Evolutionary conservation across 2,113 vertebrate species (phyloP).

Genomic region (Osmerus eperlanus): DNA sequence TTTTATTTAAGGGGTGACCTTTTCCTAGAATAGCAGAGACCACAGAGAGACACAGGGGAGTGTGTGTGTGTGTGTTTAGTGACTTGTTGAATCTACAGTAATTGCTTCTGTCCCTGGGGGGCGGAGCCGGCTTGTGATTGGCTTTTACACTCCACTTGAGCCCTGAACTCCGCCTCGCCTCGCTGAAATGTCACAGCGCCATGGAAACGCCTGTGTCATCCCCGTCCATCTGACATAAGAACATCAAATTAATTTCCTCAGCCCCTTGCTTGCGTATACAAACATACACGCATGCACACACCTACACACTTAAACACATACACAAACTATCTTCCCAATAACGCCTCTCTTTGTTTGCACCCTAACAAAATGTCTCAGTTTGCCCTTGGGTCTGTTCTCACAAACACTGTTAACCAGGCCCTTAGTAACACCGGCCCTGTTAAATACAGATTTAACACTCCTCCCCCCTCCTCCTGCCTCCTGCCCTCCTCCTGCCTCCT

Average conservation of each 20-base stretch:
- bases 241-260: conserved; percentile 27
- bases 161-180: conserved; percentile 11
- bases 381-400: conserved; percentile 33
- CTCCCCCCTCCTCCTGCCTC: not conserved
- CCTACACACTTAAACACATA: not conserved
- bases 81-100: conserved; percentile 31
- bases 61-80: conserved; percentile 12
- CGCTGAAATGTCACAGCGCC: conserved; percentile 42
- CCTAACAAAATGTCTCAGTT: conserved; percentile 34
- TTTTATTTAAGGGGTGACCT: conserved; percentile 43
- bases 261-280: not conserved
- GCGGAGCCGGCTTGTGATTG: conserved; percentile 35
- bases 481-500: no score
- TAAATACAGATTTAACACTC: conserved; percentile 25
- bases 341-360: conserved; percentile 19
- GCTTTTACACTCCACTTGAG: conserved; percentile 48
- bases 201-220: conserved; percentile 28
- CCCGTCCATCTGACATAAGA: conserved; percentile 25
- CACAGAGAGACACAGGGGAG: not conserved
- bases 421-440: not conserved
- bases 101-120: conserved; percentile 32
- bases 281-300: not conserved
- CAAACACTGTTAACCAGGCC: conserved; percentile 28
- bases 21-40: conserved; percentile 29
- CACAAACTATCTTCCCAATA: conserved; percentile 26